phyloP scores from a whole-genome alignment of 2,797 vertebrate species.

The Gymnothorax reevesii region DNA sequence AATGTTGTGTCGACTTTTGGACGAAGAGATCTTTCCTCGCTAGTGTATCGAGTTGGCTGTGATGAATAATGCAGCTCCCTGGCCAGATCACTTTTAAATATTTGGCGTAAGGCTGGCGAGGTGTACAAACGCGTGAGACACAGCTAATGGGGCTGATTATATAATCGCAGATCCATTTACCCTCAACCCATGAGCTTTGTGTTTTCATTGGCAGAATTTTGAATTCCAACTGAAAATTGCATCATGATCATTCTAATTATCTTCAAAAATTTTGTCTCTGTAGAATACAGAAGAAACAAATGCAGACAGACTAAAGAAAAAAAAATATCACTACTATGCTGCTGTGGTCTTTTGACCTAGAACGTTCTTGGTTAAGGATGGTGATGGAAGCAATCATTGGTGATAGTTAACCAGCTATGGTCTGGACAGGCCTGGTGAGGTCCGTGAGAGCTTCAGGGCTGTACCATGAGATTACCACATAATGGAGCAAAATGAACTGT shows the following conservation, averaged over 20 bases:
- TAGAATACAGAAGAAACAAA: slow-evolving; percentile 27
- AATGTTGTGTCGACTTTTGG: slow-evolving; percentile 49
- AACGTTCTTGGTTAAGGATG: slow-evolving; percentile 23
- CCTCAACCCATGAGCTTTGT: slow-evolving; percentile 42
- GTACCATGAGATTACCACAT: slow-evolving; percentile 60
- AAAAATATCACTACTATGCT: background rate
- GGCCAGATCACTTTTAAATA: slow-evolving; percentile 60
- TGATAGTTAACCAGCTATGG: slow-evolving; percentile 22
- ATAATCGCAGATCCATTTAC: slow-evolving; percentile 54
- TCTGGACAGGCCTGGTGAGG: slow-evolving; percentile 23
- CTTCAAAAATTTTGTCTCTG: slow-evolving; percentile 59
- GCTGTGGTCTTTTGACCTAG: slow-evolving; percentile 62
- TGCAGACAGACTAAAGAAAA: slow-evolving; percentile 32
- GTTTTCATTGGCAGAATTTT: slow-evolving; percentile 63
- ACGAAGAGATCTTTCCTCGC: slow-evolving; percentile 26
- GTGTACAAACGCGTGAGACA: slow-evolving; percentile 26
- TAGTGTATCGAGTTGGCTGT: slow-evolving; percentile 51
- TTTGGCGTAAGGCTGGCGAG: slow-evolving; percentile 44
- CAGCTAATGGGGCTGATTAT: slow-evolving; percentile 47
- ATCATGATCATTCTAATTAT: slow-evolving; percentile 22
- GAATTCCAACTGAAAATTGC: slow-evolving; percentile 62
- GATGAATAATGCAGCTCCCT: slow-evolving; percentile 48
- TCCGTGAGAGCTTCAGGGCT: slow-evolving; percentile 45
- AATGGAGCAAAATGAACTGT: slow-evolving; percentile 58
- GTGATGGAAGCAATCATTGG: background rate